These are phyloP conservation scores for Petrocephalus zakoni DNA, from an alignment of 2,113 vertebrate genomes.

Conservation along the genomic window DNA sequence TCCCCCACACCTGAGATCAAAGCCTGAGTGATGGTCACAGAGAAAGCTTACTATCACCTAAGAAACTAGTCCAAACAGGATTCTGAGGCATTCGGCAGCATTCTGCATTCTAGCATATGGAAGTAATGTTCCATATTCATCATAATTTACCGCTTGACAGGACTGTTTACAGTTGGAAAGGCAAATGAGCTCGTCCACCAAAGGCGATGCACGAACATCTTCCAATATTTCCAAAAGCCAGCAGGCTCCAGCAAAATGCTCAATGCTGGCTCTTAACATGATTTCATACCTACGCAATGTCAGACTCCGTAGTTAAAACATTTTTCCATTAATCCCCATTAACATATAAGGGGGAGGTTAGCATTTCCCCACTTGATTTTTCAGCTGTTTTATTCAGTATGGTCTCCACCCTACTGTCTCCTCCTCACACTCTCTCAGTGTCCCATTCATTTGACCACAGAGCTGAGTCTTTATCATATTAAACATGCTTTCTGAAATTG, in stretches of 20 bases:
- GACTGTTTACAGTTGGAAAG: constrained; percentile 1
- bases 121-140: constrained; percentile 33
- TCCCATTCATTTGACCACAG: background rate
- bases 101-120: constrained; percentile 20
- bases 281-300: background rate
- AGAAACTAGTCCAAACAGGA: constrained; percentile 23
- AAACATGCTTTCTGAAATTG: background rate
- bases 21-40: background rate
- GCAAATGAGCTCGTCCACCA: constrained; percentile 5
- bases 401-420: constrained; percentile 12
- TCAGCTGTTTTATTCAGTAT: background rate
- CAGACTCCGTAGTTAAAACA: background rate
- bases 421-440: background rate
- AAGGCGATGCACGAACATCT: background rate
- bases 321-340: background rate
- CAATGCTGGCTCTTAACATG: background rate
- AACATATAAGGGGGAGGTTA: background rate
- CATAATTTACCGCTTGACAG: constrained; percentile 27
- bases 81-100: constrained; percentile 21
- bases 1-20: background rate
- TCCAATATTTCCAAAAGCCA: background rate
- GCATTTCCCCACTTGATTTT: background rate
- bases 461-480: background rate
- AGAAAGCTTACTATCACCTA: background rate
- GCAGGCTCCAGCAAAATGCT: background rate